Evolutionary conservation across 2,888 invertebrate species (phyloP), one percentile per base, ranked within the genome.

Genomic region (Nymphalis polychloros): DNA sequence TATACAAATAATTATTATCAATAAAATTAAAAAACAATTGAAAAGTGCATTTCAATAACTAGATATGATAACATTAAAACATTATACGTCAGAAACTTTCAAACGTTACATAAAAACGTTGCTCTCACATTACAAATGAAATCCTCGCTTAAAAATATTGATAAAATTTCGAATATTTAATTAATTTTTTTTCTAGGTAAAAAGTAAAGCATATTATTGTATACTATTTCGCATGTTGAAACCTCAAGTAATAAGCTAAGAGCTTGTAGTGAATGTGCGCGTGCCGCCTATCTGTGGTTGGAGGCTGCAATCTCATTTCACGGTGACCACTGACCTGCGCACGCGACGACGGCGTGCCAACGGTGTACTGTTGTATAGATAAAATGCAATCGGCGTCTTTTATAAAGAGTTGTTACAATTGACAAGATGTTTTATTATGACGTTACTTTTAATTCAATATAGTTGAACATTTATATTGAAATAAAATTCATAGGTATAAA

Each of bases 301-400:
- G 72, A 67, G 70, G 73, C 70, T 72, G 67, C 75, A 76, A 78
- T 78, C 77, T 77, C 69, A 72, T 75, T 76, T 75, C 75, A 73
- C 72, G 72, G 66, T 67, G 31, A 69, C 64, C 73, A 69, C 70
- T 71, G 77, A 77, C 74, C 78, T 77, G 79, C 79, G 80, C 80
- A 78, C 78, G 79, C 79, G 78, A 77, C 78, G 62, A 35, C 57
- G 68, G 47, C 62, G 46, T 60, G 65, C 64, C 41, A 19, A 35
- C 35, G 17, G 17, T 61, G 55, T 55, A 47, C 63, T 49, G 62
- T 8, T 57, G 55, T 49, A n/a, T 41, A 62, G 61, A 69, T 65
- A 69, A 69, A 64, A 47, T 59, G 55, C 57, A 55, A 64, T 55
- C 49, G 49, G 55, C 61, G 60, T 61, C 55, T 62, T 67, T 17